Evolutionary conservation across 64 coral and sea anemone species (phyloP), one percentile per base, ranked within the genome.

Genomic region (Catalaphyllia jardinei): DNA sequence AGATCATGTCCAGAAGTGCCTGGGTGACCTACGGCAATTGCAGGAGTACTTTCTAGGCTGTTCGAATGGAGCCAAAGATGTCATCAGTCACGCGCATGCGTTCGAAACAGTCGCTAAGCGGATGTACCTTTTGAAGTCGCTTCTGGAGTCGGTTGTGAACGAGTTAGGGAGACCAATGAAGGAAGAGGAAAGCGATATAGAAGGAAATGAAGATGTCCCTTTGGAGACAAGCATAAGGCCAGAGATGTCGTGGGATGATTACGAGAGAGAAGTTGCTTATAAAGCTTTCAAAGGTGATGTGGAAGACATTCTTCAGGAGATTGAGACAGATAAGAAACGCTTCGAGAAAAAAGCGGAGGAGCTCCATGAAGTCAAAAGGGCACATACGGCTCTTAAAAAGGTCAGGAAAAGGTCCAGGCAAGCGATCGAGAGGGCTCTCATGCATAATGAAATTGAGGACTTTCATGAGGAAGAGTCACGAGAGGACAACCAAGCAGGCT

Each of bases 161-260:
- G 81, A 85, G 39, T 71, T 85, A 28, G 81, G 14, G 4, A 22
- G 62, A 39, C 81, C 81, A 51, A n/a, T 85, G 33, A 85, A 71
- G 20, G 79, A 31, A 16, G 62, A 69, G 22, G 62, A 71, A 38
- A 85, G 39, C 12, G 81, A 85, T 25, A 22, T 38, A 5, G 61
- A 39, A 29, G 75, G 60, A 13, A 64, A 38, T 18, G 63, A 80
- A 17, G 75, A 79, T 71, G 67, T 76, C 30, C 75, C 88, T 1
- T 12, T 64, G 35, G 81, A 85, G 39, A 10, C 81, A 16, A 12
- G 22, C 24, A 52, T 85, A 16, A 39, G 13, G 18, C 33, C 52
- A 29, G 90, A 92, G 33, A 67, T 92, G 49, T 78, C 90, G 3
- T 92, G 90, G 90, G 90, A 92, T 57, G 11, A 92, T 27, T 92